A percentile compares a stretch with the other conserved stretches of the same genome.
Conservation (phyloP, 2,888 invertebrate species). For the Epicampocera succincta region DNA sequence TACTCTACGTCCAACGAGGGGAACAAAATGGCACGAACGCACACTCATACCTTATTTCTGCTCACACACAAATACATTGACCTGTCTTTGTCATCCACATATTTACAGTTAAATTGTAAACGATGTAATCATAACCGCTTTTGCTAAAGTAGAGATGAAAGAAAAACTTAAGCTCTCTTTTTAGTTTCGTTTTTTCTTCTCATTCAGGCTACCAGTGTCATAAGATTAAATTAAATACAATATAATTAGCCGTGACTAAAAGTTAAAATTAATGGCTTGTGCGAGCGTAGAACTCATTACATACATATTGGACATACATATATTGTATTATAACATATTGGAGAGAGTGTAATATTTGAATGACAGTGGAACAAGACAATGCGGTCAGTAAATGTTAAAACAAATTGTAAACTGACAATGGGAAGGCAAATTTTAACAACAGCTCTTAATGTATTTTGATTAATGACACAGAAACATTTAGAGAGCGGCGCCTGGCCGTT, state of each 20-base stretch:
- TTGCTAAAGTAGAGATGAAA: constrained; percentile 11
- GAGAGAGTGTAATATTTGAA: neutral
- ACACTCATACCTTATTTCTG: neutral
- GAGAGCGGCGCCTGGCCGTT: too few species aligned
- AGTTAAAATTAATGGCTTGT: constrained; percentile 44
- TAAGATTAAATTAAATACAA: constrained; percentile 66
- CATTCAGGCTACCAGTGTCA: constrained; percentile 55
- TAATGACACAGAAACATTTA: too few species aligned
- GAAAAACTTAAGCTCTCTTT: constrained; percentile 8
- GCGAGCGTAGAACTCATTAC: constrained; percentile 24
- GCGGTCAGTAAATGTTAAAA: too few species aligned
- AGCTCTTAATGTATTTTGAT: too few species aligned
- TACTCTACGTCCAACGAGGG: constrained; percentile 34
- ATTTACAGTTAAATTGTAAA: constrained; percentile 65
- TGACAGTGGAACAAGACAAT: neutral
- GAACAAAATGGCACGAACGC: constrained; percentile 5
- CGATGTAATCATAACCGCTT: constrained; percentile 60
- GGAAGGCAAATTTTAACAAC: too few species aligned
- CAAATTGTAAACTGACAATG: too few species aligned
- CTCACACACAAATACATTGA: constrained; percentile 5
- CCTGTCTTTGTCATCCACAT: constrained; percentile 26
- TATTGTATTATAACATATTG: neutral
- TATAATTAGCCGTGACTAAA: constrained; percentile 65
- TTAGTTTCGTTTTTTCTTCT: constrained; percentile 20
- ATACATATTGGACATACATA: neutral